Percentiles rank a stretch among this genome's conserved stretches.
These are phyloP conservation scores for Drosophila atroscutellata DNA, from an alignment of 2,888 invertebrate genomes.

Conservation along the genomic window DNA sequence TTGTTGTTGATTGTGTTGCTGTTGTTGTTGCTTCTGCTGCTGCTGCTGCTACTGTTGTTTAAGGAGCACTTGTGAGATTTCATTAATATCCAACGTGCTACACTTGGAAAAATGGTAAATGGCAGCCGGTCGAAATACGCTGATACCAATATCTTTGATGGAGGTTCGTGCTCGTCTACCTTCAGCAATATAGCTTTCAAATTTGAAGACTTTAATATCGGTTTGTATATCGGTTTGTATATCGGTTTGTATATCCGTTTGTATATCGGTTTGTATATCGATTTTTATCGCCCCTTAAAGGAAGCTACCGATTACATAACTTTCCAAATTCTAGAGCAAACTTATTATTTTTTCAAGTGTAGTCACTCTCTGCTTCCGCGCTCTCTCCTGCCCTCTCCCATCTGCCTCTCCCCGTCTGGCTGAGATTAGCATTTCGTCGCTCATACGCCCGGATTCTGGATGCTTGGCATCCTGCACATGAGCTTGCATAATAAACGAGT, in stretches of 20 bases:
- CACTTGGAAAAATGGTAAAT: conserved; percentile 1
- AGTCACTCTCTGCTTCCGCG: neutral
- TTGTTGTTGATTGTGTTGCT: too few relatives aligned
- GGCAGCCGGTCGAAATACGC: too few relatives aligned
- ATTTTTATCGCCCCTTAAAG: neutral
- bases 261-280: neutral
- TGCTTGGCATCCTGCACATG: conserved; percentile 57
- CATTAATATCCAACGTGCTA: conserved; percentile 67
- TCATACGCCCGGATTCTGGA: conserved; percentile 63
- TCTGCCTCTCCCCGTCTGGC: neutral
- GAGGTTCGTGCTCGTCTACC: too few relatives aligned
- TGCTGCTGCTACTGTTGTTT: neutral
- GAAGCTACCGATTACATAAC: accelerated
- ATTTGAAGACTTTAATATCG: neutral
- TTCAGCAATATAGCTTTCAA: neutral
- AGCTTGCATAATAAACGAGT: conserved; percentile 82
- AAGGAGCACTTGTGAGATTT: conserved; percentile 70
- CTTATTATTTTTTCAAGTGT: neutral
- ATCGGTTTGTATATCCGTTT: neutral
- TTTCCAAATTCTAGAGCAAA: too few relatives aligned
- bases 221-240: accelerated
- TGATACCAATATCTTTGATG: too few relatives aligned
- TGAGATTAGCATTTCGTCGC: conserved; percentile 78
- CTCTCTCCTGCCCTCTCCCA: neutral
- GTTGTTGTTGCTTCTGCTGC: neutral